These are phyloP conservation scores for Pseudomugil tenellus DNA, from an alignment of 2,797 vertebrate species.

Conservation along the genomic window DNA sequence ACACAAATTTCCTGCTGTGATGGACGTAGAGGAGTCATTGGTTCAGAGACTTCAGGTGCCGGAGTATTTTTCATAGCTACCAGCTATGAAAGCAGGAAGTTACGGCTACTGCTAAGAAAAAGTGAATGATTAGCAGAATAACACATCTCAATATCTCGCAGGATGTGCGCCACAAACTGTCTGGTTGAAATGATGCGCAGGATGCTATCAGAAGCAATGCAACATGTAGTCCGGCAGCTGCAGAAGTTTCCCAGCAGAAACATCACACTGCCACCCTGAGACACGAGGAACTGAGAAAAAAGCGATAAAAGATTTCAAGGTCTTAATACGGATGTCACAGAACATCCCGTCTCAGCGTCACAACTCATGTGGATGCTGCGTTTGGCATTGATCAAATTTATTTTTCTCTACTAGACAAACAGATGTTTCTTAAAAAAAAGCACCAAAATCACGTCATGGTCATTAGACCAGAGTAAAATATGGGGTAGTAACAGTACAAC, in stretches of 20 bases:
- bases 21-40: background rate
- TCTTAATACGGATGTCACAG: background rate
- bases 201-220: background rate
- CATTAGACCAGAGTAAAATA: no score
- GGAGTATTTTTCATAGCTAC: conserved; percentile 1
- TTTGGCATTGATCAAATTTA: background rate
- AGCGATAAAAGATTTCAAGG: background rate
- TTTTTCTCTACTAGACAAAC: background rate
- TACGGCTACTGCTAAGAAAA: conserved; percentile 4
- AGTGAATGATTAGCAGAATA: background rate
- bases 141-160: background rate
- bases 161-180: background rate
- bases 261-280: background rate
- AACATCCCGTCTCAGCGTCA: background rate
- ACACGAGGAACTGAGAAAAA: background rate
- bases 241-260: background rate
- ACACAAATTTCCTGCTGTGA: background rate
- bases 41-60: background rate
- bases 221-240: background rate
- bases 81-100: conserved; percentile 1
- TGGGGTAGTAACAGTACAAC: no score
- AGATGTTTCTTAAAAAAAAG: background rate
- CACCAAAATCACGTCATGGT: background rate
- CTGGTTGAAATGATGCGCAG: no score
- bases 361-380: background rate